Evolutionary conservation across 2,113 vertebrate genomes (phyloP).

Genomic region (Raja brachyura): DNA sequence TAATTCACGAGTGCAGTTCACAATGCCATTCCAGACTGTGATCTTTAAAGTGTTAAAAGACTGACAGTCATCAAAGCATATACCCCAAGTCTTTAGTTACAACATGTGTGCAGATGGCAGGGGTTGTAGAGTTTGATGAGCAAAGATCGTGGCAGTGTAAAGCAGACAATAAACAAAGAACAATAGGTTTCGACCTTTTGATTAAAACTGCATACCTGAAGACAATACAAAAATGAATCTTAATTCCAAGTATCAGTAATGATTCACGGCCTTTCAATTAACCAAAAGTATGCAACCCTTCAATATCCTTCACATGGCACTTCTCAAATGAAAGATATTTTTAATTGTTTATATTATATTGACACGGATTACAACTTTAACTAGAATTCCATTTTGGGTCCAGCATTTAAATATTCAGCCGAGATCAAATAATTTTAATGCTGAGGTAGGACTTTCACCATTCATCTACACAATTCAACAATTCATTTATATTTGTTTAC

Average conservation of each 20-base stretch:
- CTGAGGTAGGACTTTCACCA: not conserved
- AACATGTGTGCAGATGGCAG: constrained; percentile 42
- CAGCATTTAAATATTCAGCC: not conserved
- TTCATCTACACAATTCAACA: not conserved
- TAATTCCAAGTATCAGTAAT: constrained; percentile 10
- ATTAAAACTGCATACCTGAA: constrained; percentile 31
- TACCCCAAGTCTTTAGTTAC: constrained; percentile 31
- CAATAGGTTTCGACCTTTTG: constrained; percentile 26
- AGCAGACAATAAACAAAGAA: constrained; percentile 32
- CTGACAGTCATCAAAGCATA: constrained; percentile 32
- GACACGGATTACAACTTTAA: not conserved
- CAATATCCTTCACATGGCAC: not conserved
- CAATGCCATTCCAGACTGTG: constrained; percentile 26
- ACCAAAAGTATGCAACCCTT: not conserved
- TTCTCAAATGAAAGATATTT: not conserved
- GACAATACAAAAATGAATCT: not conserved
- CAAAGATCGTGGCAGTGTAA: constrained; percentile 29
- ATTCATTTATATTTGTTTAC: not conserved
- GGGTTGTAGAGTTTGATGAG: constrained; percentile 37
- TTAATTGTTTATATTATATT: not conserved
- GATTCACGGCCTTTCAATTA: not conserved
- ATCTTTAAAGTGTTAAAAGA: constrained; percentile 35
- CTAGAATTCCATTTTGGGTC: not conserved
- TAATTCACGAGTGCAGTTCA: constrained; percentile 27
- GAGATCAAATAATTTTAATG: not conserved